phyloP scores from a whole-genome alignment of 1,140 invertebrate genomes.

The Dryas iulia region DNA sequence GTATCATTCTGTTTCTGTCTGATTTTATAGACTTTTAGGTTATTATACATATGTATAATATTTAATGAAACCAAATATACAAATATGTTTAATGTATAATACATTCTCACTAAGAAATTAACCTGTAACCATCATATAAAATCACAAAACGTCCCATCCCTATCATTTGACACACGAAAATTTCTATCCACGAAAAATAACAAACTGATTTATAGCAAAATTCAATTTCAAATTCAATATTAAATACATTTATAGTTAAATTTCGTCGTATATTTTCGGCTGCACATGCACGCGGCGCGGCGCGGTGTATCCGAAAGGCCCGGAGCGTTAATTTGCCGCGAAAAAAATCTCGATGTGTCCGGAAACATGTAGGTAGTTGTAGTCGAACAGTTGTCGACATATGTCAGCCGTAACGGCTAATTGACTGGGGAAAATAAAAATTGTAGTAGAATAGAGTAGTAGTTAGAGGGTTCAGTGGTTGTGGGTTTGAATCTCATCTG shows the following conservation, averaged over 20 bases:
- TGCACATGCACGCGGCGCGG: constrained; percentile 56
- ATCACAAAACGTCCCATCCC: no score
- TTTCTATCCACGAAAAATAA: background rate
- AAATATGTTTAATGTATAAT: no score
- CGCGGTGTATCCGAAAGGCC: constrained; percentile 61
- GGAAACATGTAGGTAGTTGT: constrained; percentile 67
- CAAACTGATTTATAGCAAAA: background rate
- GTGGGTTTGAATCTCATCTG: background rate
- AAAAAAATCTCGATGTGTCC: constrained; percentile 67
- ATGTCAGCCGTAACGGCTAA: constrained; percentile 63
- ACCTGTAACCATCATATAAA: no score
- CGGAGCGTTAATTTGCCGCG: constrained; percentile 64
- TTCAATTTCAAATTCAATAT: background rate
- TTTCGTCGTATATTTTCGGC: constrained; percentile 10
- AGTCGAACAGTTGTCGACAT: constrained; percentile 75
- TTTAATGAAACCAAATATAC: no score
- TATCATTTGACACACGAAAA: no score
- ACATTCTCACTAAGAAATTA: no score
- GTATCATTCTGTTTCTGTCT: no score
- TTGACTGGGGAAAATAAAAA: constrained; percentile 70
- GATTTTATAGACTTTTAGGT: no score
- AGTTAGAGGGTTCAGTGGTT: background rate
- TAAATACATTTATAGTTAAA: constrained; percentile 6
- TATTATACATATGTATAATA: no score
- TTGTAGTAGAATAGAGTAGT: background rate